Conservation (phyloP, 2,888 invertebrate genomes). For the Megaustenia siamemsis region DNA sequence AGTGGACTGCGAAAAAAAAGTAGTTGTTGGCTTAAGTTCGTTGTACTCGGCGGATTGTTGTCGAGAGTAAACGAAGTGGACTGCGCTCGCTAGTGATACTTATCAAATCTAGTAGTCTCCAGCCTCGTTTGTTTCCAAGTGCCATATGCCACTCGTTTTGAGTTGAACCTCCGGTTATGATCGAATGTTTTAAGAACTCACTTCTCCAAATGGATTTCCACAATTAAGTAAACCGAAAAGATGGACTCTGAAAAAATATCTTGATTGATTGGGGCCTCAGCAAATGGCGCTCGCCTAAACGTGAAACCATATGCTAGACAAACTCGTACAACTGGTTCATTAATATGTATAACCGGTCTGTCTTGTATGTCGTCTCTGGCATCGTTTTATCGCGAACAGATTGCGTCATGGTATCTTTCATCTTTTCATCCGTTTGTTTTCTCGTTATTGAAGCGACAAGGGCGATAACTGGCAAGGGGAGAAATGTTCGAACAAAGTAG, state of each 20-base stretch:
- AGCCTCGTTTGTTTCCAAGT: neutral
- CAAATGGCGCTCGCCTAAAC: neutral
- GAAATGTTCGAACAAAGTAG: no score
- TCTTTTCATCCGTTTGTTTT: no score
- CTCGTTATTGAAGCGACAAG: no score
- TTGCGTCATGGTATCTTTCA: no score
- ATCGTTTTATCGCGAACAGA: no score
- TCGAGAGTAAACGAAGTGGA: constrained; percentile 33
- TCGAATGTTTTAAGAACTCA: constrained; percentile 22
- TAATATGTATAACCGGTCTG: no score
- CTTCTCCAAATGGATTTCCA: neutral
- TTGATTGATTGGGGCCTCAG: neutral
- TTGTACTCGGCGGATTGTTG: neutral
- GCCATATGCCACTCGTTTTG: constrained; percentile 36
- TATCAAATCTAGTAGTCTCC: constrained; percentile 4
- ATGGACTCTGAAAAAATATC: neutral
- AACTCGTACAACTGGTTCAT: no score
- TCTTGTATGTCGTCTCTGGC: no score
- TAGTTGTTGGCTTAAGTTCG: constrained; percentile 18
- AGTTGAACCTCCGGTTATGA: neutral
- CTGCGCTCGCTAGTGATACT: constrained; percentile 7
- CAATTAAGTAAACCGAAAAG: neutral
- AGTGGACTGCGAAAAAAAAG: constrained; percentile 1
- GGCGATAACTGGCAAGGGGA: no score
- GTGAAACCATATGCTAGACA: neutral